Base-by-base conservation (phyloP, 2,113 vertebrate species). In the Panthera tigris region DNA sequence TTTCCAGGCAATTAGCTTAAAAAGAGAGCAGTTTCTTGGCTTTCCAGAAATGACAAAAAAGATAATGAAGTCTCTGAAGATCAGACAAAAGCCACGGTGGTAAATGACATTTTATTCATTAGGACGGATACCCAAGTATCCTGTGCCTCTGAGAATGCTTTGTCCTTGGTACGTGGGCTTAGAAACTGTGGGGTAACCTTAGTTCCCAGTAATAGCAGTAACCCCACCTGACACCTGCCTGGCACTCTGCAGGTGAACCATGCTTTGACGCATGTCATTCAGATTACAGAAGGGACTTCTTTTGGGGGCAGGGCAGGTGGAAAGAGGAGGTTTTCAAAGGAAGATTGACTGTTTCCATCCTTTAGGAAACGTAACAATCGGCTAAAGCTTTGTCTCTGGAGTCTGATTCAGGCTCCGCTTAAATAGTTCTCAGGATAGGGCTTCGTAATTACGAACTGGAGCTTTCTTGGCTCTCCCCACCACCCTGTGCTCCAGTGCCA, bases 41-140 rank as follows among this genome's bases (percentile, higher is more conserved):
- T 91, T 95, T 95, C 50, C 16, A 31, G 85, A 97, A 96, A 96
- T 98, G 85, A 85, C 93, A 97, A 96, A 81, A 79, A 97, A 95
- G 93, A 98, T 94, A 79, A 89, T 33, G 66, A 93, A 91, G 88
- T 93, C 81, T 96, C 93, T 93, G 87, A 95, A 97, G 96, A 96
- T 84, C 45, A 85, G 41, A 68, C 55, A 74, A 96, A 85, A 95
- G 19, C 14, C 55, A 68, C 13, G 4, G 41, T 90, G 45, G 90
- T 91, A 94, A 87, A 87, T 97, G 76, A 81, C 65, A 94, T 84
- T 97, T 96, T 94, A 83, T 97, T 97, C 83, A 88, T 96, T 96
- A 97, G 65, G 45, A 74, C 76, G 68, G 76, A 69, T 80, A 83
- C 29, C 48, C 27, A 82, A 80, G 66, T 79, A 86, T 86, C 86